These are phyloP conservation scores for Idris sp. DNA, from an alignment of 1,140 invertebrate species.

Conservation along the genomic window DNA sequence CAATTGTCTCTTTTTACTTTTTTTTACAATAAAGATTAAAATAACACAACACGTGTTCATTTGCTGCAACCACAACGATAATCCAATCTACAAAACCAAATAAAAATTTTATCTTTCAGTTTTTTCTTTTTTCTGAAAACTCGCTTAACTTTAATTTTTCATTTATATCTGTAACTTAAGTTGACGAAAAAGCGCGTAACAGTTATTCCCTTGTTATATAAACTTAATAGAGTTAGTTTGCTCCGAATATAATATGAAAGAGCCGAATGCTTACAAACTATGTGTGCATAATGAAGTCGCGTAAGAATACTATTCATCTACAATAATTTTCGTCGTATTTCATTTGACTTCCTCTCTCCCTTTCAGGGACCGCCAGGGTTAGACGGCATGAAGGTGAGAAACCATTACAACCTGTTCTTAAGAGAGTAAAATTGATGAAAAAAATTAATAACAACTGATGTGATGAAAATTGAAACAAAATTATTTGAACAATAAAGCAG, in stretches of 20 bases:
- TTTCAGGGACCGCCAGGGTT: conserved; percentile 83
- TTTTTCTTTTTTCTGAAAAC: too few species aligned
- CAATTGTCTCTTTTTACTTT: conserved; percentile 21
- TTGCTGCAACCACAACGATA: conserved; percentile 75
- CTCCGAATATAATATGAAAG: conserved; percentile 31
- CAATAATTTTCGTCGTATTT: conserved; percentile 68
- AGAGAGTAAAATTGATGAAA: conserved; percentile 38
- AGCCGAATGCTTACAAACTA: conserved; percentile 59
- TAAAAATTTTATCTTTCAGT: background rate
- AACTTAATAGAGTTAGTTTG: conserved; percentile 23
- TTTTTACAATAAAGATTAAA: conserved; percentile 28
- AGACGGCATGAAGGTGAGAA: conserved; percentile 84
- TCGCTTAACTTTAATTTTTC: conserved; percentile 19
- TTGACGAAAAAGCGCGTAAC: conserved; percentile 11
- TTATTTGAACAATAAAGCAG: too few species aligned
- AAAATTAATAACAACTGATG: too few species aligned
- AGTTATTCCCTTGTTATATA: too few species aligned
- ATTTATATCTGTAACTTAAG: conserved; percentile 17
- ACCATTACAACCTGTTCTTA: conserved; percentile 53
- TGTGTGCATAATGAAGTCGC: conserved; percentile 58
- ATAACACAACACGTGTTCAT: conserved; percentile 70
- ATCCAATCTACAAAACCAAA: conserved; percentile 49
- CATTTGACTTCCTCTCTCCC: conserved; percentile 76
- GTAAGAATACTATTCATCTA: conserved; percentile 51
- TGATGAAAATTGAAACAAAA: too few species aligned